These are phyloP conservation scores for Limnodromus scolopaceus DNA, from an alignment of 2,797 vertebrate species.

Conservation along the genomic window DNA sequence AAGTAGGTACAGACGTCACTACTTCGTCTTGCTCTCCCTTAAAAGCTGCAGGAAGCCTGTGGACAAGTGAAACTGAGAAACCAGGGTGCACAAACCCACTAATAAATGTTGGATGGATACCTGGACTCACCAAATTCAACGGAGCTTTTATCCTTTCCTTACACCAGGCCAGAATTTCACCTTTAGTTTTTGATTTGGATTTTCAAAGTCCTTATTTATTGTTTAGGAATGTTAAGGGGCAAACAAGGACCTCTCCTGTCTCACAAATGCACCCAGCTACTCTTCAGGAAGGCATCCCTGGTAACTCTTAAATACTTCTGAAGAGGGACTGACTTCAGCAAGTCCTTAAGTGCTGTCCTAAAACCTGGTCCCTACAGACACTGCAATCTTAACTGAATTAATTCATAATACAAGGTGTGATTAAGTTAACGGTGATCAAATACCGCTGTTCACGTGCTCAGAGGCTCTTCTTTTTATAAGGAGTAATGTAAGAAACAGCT, in stretches of 20 bases:
- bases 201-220: not conserved
- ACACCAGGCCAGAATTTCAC: not conserved
- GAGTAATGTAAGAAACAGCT: not conserved
- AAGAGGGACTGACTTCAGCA: not conserved
- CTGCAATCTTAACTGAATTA: not conserved
- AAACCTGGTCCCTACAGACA: not conserved
- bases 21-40: not conserved
- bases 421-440: not conserved
- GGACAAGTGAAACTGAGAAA: not conserved
- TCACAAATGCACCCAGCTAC: not conserved
- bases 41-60: not conserved
- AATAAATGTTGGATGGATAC: not conserved
- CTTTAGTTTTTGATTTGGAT: not conserved
- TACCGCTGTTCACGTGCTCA: not conserved
- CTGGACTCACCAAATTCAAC: not conserved
- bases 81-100: not conserved
- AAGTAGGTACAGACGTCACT: not conserved
- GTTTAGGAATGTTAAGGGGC: not conserved
- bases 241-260: not conserved
- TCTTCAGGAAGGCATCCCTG: not conserved
- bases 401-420: not conserved
- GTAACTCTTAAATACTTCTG: not conserved
- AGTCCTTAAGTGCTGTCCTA: not conserved
- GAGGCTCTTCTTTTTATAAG: not conserved
- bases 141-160: not conserved